phyloP scores from a whole-genome alignment of 2,888 invertebrate genomes.

The Trichogramma dendrolimi region DNA sequence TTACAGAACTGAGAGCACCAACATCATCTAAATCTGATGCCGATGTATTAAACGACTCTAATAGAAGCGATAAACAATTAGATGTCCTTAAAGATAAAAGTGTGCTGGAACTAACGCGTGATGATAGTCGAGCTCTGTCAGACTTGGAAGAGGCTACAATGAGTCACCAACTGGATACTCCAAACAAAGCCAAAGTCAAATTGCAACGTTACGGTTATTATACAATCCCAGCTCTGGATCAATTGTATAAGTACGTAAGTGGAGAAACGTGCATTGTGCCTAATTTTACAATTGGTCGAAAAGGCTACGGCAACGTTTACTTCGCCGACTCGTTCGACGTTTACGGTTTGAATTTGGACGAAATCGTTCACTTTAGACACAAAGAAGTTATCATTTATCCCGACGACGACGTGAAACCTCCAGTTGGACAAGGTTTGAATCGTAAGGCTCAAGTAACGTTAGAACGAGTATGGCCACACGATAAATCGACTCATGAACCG shows the following conservation, averaged over 20 bases:
- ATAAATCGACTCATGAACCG: constrained; percentile 73
- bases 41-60: not conserved
- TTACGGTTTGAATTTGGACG: constrained; percentile 79
- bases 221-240: constrained; percentile 80
- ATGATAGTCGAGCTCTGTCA: constrained; percentile 21
- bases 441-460: constrained; percentile 86
- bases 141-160: constrained; percentile 39
- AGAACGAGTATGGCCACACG: constrained; percentile 90
- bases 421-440: constrained; percentile 83
- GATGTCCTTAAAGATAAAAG: not conserved
- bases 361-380: constrained; percentile 84
- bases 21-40: constrained; percentile 12
- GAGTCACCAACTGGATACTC: constrained; percentile 39
- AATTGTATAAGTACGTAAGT: constrained; percentile 68
- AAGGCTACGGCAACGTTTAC: constrained; percentile 84
- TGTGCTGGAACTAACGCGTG: not conserved
- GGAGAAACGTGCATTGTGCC: constrained; percentile 78
- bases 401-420: constrained; percentile 82
- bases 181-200: constrained; percentile 73
- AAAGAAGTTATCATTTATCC: constrained; percentile 96
- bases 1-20: constrained; percentile 43
- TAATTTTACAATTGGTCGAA: constrained; percentile 81
- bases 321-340: constrained; percentile 81
- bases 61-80: not conserved
- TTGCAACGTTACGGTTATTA: constrained; percentile 82